Evolutionary conservation across 2,888 invertebrate species (phyloP).

Genomic region (Lasioglossum pauxillum): DNA sequence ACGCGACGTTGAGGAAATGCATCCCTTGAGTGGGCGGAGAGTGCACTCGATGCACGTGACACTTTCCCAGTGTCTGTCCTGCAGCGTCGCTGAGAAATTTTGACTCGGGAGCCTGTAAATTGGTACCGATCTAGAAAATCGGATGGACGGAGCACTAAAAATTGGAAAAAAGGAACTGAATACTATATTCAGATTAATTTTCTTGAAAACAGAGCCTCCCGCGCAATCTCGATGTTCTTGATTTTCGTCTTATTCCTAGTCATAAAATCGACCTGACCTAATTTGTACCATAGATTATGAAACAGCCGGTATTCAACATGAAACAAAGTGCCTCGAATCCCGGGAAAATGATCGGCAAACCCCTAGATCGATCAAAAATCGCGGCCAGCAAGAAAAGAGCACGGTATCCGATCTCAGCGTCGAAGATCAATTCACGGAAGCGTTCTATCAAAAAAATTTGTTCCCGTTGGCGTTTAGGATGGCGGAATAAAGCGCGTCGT

Average conservation of each 20-base stretch:
- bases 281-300: no score
- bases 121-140: not conserved
- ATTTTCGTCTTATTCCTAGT: no score
- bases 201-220: no score
- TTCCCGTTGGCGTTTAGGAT: not conserved
- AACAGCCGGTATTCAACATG: no score
- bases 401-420: not conserved
- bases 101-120: not conserved
- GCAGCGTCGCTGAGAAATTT: not conserved
- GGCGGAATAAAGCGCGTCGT: constrained; percentile 29
- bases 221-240: no score
- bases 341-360: not conserved
- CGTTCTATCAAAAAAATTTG: constrained; percentile 34
- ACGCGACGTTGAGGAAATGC: constrained; percentile 44
- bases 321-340: not conserved
- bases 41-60: constrained; percentile 44
- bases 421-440: not conserved
- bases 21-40: not conserved
- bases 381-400: not conserved
- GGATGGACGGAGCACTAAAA: not conserved
- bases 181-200: no score
- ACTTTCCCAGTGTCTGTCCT: constrained; percentile 42
- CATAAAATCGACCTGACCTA: no score
- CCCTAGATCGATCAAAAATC: not conserved
- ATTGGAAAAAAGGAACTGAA: no score